Base-by-base conservation (phyloP, 2,888 invertebrate species). In the Cosmia trapezina region DNA sequence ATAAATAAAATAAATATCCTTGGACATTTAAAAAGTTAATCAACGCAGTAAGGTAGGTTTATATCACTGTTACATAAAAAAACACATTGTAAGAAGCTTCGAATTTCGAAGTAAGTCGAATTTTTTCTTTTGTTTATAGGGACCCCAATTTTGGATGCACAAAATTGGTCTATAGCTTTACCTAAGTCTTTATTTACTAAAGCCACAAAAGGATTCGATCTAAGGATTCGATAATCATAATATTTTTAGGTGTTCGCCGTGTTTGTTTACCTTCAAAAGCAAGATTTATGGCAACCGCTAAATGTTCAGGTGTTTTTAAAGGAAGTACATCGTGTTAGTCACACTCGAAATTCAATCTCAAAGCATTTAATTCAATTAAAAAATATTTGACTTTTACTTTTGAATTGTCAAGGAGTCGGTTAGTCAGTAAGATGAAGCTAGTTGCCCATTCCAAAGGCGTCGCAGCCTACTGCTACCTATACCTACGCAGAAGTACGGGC, bases 241-340 rank as follows among this genome's bases (percentile, higher is more conserved):
- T 45, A 51, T 37, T 22, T 33, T 6, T 45, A 4, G 8, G 6
- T 19, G 28, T 43, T 59, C 51, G 51, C 28, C 45, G 41, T 53
- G 19, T 60, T 60, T 47, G 5, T 65, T 74, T 75, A 47, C 28
- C 51, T 65, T 53, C 37, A 53, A 60, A 60, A 8, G 4, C 12
- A 45, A 37, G 3, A 45, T 37, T 19, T 64, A 33, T n/a, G 7
- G 7, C 14, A 53, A 45, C 37, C 11, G 4, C 6, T 28, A n/a
- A 28, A 54, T 28, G 12, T n/a, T 19, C 43, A 12, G 1, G 0
- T 70, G 8, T 41, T 41, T 57, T 45, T 53, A 45, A 14, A 57
- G 17, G 43, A 45, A 61, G 19, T 8, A 47, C 6, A 11, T 62
- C 14, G 49, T 51, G n/a, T 28, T 28, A 28, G 28, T 28, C 28